Conservation (phyloP, 2,888 invertebrate species). For the Cosmopolites sordidus region DNA sequence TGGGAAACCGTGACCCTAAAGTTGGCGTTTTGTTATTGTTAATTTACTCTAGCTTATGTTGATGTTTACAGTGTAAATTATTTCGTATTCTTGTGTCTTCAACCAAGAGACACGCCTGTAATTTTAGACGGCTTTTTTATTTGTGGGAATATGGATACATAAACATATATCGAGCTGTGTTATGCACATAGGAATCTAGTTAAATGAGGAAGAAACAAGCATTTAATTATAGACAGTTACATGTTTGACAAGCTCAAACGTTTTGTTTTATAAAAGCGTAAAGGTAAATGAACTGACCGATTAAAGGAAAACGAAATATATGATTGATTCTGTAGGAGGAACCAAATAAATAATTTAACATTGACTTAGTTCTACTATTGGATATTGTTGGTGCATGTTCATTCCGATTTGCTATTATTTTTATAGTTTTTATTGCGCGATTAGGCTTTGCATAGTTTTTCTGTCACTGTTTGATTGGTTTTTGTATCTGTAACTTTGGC, state of each 20-base stretch:
- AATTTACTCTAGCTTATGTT: constrained; percentile 1
- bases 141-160: background rate
- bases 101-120: background rate
- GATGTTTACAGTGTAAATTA: constrained; percentile 4
- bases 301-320: no score
- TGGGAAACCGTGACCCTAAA: constrained; percentile 6
- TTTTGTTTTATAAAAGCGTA: background rate
- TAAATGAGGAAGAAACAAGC: background rate
- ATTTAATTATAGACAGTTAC: background rate
- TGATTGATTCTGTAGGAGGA: no score
- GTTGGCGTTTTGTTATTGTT: constrained; percentile 9
- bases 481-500: no score
- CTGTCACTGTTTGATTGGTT: no score
- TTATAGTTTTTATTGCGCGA: no score
- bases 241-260: background rate
- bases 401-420: no score
- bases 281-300: background rate
- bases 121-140: background rate
- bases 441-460: no score
- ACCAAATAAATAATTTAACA: no score
- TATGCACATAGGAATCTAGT: background rate
- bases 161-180: background rate
- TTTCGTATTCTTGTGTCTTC: constrained; percentile 1
- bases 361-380: no score
- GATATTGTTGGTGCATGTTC: no score